Evolutionary conservation across 2,113 vertebrate genomes (phyloP).

Genomic region (Callipepla squamata): DNA sequence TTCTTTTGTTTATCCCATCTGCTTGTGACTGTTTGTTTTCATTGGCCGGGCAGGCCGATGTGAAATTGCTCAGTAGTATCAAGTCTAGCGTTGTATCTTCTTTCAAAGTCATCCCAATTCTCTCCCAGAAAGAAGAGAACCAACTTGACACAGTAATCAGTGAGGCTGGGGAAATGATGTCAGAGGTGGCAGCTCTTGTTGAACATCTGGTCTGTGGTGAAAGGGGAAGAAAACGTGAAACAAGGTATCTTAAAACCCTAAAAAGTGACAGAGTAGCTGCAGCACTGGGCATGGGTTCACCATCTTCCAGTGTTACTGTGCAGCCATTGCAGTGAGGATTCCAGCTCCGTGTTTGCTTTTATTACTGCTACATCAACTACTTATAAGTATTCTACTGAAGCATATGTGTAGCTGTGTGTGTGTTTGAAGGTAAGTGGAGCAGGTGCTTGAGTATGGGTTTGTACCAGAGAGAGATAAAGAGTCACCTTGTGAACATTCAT

Average conservation of each 20-base stretch:
- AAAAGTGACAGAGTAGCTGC: neutral
- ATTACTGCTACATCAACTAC: neutral
- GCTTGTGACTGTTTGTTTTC: neutral
- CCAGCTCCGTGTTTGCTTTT: neutral
- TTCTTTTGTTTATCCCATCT: slow-evolving; percentile 30
- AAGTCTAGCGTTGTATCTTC: neutral
- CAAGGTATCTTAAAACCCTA: neutral
- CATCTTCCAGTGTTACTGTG: neutral
- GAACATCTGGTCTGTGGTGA: neutral
- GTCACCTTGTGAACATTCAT: neutral
- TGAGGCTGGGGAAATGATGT: neutral
- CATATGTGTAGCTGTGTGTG: neutral
- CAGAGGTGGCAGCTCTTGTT: neutral
- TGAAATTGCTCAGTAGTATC: neutral
- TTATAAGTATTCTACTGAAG: neutral
- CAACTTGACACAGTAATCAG: accelerated
- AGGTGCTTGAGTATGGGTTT: neutral
- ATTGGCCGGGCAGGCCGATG: neutral
- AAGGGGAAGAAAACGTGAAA: accelerated
- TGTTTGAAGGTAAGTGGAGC: neutral
- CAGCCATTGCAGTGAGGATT: neutral
- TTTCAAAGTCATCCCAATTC: neutral
- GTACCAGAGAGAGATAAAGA: neutral
- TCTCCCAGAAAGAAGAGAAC: neutral
- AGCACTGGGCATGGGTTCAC: neutral